phyloP scores from a whole-genome alignment of 1,140 invertebrate genomes.

The Geopemphigus sp. region DNA sequence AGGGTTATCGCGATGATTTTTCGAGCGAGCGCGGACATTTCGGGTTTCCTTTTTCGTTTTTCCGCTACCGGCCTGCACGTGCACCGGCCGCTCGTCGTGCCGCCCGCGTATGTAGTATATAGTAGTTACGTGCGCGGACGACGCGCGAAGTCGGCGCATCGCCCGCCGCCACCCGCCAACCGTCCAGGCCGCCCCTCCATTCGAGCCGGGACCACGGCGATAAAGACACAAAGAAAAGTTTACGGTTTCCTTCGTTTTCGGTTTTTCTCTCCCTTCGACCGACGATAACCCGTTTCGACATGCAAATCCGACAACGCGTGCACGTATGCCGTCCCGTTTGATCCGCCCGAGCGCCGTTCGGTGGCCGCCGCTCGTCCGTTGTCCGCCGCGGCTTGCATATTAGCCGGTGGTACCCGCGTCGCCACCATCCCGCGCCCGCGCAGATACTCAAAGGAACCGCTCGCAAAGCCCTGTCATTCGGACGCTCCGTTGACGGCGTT shows the following conservation, averaged over 20 bases:
- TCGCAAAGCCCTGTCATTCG: conserved; percentile 20
- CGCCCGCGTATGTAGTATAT: too few relatives aligned
- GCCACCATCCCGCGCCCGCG: neutral
- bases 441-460: conserved; percentile 23
- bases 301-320: conserved; percentile 36
- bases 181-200: too few relatives aligned
- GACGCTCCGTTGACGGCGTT: neutral
- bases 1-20: conserved; percentile 19
- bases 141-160: too few relatives aligned
- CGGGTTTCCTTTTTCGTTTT: neutral
- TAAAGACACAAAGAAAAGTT: conserved; percentile 13
- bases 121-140: too few relatives aligned
- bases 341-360: conserved; percentile 19
- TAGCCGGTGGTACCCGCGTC: neutral
- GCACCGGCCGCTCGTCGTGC: too few relatives aligned
- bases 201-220: too few relatives aligned
- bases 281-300: conserved; percentile 38
- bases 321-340: neutral
- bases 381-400: neutral
- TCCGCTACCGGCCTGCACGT: neutral
- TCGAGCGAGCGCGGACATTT: neutral
- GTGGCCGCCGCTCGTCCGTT: neutral
- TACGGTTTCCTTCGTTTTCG: neutral
- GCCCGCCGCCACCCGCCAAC: too few relatives aligned
- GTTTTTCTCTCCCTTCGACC: neutral